Evolutionary conservation across 2,888 invertebrate genomes (phyloP).

Genomic region (Doris montereyensis): DNA sequence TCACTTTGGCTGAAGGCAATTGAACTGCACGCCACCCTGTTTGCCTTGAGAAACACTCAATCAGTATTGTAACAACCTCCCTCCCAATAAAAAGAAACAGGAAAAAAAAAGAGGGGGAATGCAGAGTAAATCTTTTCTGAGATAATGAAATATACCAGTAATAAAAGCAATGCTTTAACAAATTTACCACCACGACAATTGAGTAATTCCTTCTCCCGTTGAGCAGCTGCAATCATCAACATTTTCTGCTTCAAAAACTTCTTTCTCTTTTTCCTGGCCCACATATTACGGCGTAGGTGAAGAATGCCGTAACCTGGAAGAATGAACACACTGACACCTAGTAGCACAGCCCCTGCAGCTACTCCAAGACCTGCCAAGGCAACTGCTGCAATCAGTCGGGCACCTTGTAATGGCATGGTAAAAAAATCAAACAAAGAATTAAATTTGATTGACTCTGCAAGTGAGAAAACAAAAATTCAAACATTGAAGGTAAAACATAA

Average conservation of each 20-base stretch:
- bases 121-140: no score
- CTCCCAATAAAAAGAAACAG: no score
- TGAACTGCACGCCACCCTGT: no score
- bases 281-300: conserved; percentile 49
- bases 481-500: no score
- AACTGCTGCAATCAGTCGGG: conserved; percentile 66
- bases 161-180: no score
- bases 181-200: no score
- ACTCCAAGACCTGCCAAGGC: conserved; percentile 65
- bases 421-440: background rate
- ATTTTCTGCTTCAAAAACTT: background rate
- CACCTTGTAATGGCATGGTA: conserved; percentile 52
- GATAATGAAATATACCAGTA: no score
- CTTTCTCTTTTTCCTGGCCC: conserved; percentile 23
- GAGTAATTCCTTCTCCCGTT: no score
- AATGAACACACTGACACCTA: conserved; percentile 67
- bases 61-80: no score
- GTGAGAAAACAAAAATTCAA: background rate
- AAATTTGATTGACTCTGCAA: background rate
- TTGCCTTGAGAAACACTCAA: no score
- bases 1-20: no score
- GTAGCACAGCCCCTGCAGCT: conserved; percentile 66
- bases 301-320: conserved; percentile 67
- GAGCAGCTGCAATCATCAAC: background rate
- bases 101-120: no score